Evolutionary conservation across 2,888 invertebrate species (phyloP).

Genomic region (Xanthorhoe designata): DNA sequence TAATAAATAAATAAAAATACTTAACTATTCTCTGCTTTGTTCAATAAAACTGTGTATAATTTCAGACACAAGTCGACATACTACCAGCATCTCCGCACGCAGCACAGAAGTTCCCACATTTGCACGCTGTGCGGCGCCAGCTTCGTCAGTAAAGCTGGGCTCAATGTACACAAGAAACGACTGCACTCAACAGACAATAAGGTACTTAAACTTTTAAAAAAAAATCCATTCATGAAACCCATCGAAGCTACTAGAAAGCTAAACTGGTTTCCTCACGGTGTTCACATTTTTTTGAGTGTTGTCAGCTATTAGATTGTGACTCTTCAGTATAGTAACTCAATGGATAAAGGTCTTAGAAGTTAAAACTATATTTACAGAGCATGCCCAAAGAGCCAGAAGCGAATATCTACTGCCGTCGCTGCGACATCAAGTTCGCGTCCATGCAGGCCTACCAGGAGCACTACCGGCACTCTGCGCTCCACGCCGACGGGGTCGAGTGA

Average conservation of each 20-base stretch:
- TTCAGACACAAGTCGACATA: slow-evolving; percentile 61
- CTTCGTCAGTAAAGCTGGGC: slow-evolving; percentile 68
- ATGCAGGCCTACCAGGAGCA: slow-evolving; percentile 61
- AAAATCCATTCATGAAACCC: no score
- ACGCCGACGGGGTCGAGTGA: slow-evolving; percentile 61
- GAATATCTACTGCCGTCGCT: slow-evolving; percentile 56
- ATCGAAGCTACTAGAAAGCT: no score
- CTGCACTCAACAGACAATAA: slow-evolving; percentile 42
- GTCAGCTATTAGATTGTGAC: no score
- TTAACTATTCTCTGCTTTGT: no score
- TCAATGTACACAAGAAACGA: slow-evolving; percentile 64
- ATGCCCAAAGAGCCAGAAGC: slow-evolving; percentile 48
- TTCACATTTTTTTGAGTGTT: no score
- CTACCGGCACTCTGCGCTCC: slow-evolving; percentile 59
- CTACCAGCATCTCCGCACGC: slow-evolving; percentile 72
- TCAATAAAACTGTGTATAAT: no score
- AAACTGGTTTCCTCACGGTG: no score
- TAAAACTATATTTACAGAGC: no score
- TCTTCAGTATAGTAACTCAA: no score
- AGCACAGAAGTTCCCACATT: slow-evolving; percentile 67
- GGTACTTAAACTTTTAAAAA: no score
- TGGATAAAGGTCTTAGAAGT: no score
- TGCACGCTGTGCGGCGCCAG: slow-evolving; percentile 71
- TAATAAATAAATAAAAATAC: no score
- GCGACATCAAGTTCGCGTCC: slow-evolving; percentile 60